Base-by-base conservation (phyloP, 2,888 invertebrate genomes). In the Cephus rjabovi region DNA sequence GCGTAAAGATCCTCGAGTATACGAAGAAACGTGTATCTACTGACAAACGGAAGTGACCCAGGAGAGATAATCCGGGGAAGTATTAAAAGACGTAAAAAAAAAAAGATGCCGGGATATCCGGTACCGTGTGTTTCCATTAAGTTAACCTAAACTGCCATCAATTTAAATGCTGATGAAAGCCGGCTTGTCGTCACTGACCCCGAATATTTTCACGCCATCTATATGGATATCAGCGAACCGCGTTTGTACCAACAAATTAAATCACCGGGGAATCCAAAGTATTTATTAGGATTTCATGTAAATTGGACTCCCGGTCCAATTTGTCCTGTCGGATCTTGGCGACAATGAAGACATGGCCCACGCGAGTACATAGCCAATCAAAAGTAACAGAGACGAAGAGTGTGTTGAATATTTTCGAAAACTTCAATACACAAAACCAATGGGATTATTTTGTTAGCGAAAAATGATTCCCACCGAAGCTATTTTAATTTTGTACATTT, bases 251-350 rank as follows among this genome's bases (percentile, higher is more conserved):
- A 77, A 80, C 81, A 87, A 89, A 89, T 89, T 89, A 87, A 89
- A 89, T 88, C 87, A 86, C 79, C 80, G 79, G 78, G 79, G 86
- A 87, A 88, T 87, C 84, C 84, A 83, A 82, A 85, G 82, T 86
- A 86, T 88, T 89, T 87, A 87, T 87, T 85, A 84, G 83, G 80
- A 84, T 86, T 88, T 86, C 86, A 88, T 88, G 88, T 85, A 87
- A 88, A 89, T 88, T 82, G 81, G 70, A 23, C 71, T 33, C 34
- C 34, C 71, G 71, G 12, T 71, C 31, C 9, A 71, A 71, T 71
- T 71, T 34, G 71, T 31, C 71, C 33, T 12, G 71, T 11, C 11
- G 56, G 56, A 56, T 56, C 56, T 23, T 56, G 15, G 56, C 56
- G 56, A 56, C 23, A 23, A 56, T 56, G 56, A 56, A 56, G 56